A percentile compares a stretch with the other conserved stretches of the same genome.
These are phyloP conservation scores for Zhengitettix transpicula DNA, from an alignment of 2,888 invertebrate genomes.

Conservation along the genomic window DNA sequence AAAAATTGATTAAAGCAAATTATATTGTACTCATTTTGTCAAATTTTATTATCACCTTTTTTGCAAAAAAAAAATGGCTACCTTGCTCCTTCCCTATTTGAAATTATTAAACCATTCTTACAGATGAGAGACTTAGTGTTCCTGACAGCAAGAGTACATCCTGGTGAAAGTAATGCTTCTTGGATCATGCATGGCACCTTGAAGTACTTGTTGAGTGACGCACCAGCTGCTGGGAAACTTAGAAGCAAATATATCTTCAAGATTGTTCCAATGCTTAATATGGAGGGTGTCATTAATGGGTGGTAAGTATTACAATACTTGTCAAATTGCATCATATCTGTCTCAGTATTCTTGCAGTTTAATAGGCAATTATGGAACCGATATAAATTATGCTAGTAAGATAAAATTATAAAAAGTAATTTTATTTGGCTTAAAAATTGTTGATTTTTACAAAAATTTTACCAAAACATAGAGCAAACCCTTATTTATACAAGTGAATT, in stretches of 20 bases:
- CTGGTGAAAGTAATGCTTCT: slow-evolving; percentile 74
- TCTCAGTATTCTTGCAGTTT: too few species aligned
- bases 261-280: slow-evolving; percentile 76
- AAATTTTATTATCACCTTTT: too few species aligned
- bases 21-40: too few species aligned
- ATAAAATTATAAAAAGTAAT: too few species aligned
- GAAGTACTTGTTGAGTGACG: slow-evolving; percentile 41
- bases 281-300: slow-evolving; percentile 75
- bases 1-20: not conserved
- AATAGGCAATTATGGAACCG: too few species aligned
- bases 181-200: slow-evolving; percentile 79
- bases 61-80: too few species aligned
- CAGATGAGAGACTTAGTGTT: slow-evolving; percentile 52
- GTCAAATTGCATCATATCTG: too few species aligned
- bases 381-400: too few species aligned
- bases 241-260: slow-evolving; percentile 65
- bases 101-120: slow-evolving; percentile 10
- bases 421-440: too few species aligned
- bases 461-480: too few species aligned
- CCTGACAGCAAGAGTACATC: slow-evolving; percentile 66
- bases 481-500: slow-evolving; percentile 2
- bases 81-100: too few species aligned
- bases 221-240: slow-evolving; percentile 37
- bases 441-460: too few species aligned
- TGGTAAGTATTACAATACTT: slow-evolving; percentile 38